Conservation (phyloP, 2,113 vertebrate species). For the Micronycteris hirsuta region DNA sequence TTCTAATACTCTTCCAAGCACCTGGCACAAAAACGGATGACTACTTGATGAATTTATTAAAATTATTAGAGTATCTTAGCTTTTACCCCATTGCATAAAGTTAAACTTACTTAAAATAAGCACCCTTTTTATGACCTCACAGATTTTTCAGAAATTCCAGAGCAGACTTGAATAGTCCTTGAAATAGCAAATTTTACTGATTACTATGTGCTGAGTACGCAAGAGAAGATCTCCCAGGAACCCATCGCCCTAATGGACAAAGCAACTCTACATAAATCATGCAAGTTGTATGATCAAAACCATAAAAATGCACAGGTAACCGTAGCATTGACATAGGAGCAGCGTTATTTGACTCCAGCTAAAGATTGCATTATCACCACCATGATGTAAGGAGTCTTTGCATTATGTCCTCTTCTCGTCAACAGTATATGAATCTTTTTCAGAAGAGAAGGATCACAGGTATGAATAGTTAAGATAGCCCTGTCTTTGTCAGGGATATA, state of each 20-base stretch:
- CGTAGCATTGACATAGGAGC: not conserved
- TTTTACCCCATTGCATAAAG: not conserved
- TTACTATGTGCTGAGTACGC: not conserved
- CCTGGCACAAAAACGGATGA: not conserved
- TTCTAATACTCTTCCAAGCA: not conserved
- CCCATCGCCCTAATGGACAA: not conserved
- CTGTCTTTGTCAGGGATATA: slow-evolving; percentile 14
- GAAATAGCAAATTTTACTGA: not conserved
- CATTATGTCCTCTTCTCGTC: not conserved
- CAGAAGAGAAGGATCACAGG: not conserved
- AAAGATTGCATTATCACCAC: not conserved
- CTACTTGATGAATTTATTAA: slow-evolving; percentile 23
- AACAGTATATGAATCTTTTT: not conserved
- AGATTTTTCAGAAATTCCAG: not conserved
- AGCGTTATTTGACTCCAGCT: not conserved
- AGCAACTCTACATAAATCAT: not conserved
- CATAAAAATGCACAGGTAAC: not conserved
- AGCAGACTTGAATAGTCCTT: not conserved
- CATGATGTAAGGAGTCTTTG: not conserved
- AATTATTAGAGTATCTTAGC: not conserved
- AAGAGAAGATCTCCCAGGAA: not conserved
- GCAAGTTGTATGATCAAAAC: not conserved
- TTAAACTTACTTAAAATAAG: not conserved
- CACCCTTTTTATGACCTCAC: not conserved
- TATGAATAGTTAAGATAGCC: not conserved